Evolutionary conservation across 1,140 invertebrate genomes (phyloP).

Genomic region (Drosophila orena): DNA sequence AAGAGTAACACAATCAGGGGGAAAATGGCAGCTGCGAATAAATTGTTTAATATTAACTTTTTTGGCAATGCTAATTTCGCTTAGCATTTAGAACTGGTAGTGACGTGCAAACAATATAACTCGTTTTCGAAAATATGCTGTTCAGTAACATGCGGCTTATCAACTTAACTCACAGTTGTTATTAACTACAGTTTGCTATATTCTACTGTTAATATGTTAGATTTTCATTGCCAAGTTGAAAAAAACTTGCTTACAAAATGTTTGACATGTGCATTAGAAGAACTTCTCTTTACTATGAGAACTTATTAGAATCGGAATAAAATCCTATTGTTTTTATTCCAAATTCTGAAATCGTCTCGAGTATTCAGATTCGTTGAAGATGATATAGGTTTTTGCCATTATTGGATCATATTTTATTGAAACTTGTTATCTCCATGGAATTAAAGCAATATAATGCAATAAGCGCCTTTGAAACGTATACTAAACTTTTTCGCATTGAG

Average conservation of each 20-base stretch:
- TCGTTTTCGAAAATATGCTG: slow-evolving; percentile 5
- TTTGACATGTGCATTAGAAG: too few relatives aligned
- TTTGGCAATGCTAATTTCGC: too few relatives aligned
- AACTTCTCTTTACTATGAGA: background rate
- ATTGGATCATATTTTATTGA: background rate
- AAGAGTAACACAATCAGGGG: slow-evolving; percentile 87
- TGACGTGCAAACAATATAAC: slow-evolving; percentile 7
- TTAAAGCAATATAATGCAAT: background rate
- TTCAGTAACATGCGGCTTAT: background rate
- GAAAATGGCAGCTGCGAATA: slow-evolving; percentile 85
- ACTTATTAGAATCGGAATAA: background rate
- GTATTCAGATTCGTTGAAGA: background rate
- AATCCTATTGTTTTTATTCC: slow-evolving; percentile 22
- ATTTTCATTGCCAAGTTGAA: too few relatives aligned
- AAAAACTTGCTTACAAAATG: too few relatives aligned
- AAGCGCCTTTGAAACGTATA: background rate
- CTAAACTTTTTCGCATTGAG: slow-evolving; percentile 8
- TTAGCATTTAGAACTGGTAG: slow-evolving; percentile 8
- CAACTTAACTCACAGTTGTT: background rate
- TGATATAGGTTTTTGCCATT: background rate
- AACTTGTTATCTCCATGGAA: slow-evolving; percentile 21
- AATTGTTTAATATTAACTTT: background rate
- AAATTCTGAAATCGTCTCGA: slow-evolving; percentile 2
- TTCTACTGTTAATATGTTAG: too few relatives aligned
- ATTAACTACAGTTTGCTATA: background rate